Evolutionary conservation across 2,797 vertebrate species (phyloP).

Genomic region (Phrynocephalus vlangalii): DNA sequence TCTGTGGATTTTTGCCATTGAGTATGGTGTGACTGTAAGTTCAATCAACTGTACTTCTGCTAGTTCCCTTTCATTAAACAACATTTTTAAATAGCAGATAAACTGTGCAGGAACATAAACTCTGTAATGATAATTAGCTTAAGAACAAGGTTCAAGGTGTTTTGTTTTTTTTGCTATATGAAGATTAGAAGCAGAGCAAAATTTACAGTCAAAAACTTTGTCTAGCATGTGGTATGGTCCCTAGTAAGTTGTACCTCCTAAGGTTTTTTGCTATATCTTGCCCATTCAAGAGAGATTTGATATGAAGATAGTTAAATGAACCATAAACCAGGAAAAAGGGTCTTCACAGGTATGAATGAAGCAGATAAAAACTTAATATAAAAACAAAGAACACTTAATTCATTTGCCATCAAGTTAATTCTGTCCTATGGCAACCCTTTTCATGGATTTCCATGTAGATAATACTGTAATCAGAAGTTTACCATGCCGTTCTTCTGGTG

Average conservation of each 20-base stretch:
- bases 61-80: not conserved
- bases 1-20: not conserved
- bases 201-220: conserved; percentile 7
- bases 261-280: conserved; percentile 40
- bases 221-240: conserved; percentile 12
- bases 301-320: conserved; percentile 36
- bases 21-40: not conserved
- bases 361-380: conserved; percentile 22
- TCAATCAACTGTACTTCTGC: conserved; percentile 26
- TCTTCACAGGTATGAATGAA: conserved; percentile 38
- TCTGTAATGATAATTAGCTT: conserved; percentile 32
- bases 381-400: no score
- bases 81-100: conserved; percentile 7
- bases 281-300: conserved; percentile 15
- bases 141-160: conserved; percentile 25
- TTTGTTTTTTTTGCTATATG: not conserved
- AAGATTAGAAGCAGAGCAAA: conserved; percentile 33
- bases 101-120: conserved; percentile 27
- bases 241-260: conserved; percentile 51
- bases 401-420: no score
- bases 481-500: no score
- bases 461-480: no score
- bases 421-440: no score
- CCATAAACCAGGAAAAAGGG: conserved; percentile 24
- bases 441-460: no score